Evolutionary conservation across 92 coral and sea anemone genomes (phyloP).

Genomic region (Palythoa heliodiscus): DNA sequence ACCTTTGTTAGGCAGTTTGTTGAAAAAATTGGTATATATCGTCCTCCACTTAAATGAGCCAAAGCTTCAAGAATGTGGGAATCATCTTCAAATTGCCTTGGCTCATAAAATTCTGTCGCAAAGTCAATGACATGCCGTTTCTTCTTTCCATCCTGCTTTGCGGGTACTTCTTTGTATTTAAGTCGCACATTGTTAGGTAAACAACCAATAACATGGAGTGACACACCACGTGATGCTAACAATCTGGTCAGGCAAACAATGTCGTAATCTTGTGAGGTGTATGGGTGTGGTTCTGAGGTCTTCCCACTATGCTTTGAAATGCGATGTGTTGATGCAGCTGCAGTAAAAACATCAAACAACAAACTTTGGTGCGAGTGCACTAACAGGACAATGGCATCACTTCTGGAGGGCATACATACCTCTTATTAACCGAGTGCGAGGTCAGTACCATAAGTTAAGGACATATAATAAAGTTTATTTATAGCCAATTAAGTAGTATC

Average conservation of each 20-base stretch:
- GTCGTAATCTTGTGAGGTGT: neutral
- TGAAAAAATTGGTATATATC: slow-evolving; percentile 32
- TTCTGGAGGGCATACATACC: no score
- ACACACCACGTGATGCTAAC: slow-evolving; percentile 38
- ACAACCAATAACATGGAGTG: slow-evolving; percentile 32
- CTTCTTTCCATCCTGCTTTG: neutral
- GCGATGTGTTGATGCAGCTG: slow-evolving; percentile 15
- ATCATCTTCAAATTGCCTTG: slow-evolving; percentile 30
- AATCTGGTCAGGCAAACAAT: slow-evolving; percentile 16
- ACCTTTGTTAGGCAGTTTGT: slow-evolving; percentile 28
- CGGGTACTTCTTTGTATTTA: neutral
- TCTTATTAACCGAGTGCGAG: no score
- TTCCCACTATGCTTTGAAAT: neutral
- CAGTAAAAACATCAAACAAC: neutral
- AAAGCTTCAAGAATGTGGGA: slow-evolving; percentile 29
- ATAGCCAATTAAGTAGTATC: no score
- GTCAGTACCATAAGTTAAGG: no score
- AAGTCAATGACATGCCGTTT: neutral
- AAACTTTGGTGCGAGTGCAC: neutral
- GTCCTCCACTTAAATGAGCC: slow-evolving; percentile 39
- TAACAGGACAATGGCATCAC: neutral
- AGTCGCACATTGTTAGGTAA: slow-evolving; percentile 17
- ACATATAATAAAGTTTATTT: no score
- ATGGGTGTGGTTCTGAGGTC: neutral
- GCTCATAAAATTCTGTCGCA: slow-evolving; percentile 5